Percentiles rank a stretch among this genome's conserved stretches.
Evolutionary conservation across 2,113 vertebrate genomes (phyloP).

Genomic region (Aythya baeri): DNA sequence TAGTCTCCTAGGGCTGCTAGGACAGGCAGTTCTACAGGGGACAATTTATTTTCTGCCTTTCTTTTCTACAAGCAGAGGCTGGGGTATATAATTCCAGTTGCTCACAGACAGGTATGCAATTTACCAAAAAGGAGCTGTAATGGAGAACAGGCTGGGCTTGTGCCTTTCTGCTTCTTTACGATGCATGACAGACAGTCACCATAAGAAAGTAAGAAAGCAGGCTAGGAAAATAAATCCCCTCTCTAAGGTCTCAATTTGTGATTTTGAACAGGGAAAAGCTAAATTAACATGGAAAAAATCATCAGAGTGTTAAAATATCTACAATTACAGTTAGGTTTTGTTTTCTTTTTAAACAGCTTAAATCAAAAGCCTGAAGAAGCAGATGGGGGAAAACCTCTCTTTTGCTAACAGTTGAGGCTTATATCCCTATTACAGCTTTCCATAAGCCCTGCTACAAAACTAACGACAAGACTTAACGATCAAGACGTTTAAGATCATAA

Average conservation of each 20-base stretch:
- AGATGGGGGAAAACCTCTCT: constrained; percentile 2
- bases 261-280: background rate
- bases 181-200: background rate
- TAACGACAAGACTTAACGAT: background rate
- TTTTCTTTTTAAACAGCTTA: constrained; percentile 53
- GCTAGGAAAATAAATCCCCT: constrained; percentile 10
- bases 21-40: background rate
- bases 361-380: constrained; percentile 16
- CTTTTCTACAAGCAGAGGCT: background rate
- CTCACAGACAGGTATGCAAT: background rate
- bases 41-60: background rate
- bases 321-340: constrained; percentile 19
- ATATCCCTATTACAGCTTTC: background rate
- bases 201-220: background rate
- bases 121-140: background rate
- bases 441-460: background rate
- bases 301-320: constrained; percentile 34
- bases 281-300: constrained; percentile 39
- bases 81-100: background rate
- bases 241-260: background rate
- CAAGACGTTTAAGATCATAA: background rate
- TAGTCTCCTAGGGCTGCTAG: background rate
- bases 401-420: background rate
- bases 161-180: background rate
- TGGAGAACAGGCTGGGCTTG: background rate